Evolutionary conservation across 1,140 invertebrate species (phyloP), one percentile per base, ranked within the genome.

Genomic region (Cherax destructor): DNA sequence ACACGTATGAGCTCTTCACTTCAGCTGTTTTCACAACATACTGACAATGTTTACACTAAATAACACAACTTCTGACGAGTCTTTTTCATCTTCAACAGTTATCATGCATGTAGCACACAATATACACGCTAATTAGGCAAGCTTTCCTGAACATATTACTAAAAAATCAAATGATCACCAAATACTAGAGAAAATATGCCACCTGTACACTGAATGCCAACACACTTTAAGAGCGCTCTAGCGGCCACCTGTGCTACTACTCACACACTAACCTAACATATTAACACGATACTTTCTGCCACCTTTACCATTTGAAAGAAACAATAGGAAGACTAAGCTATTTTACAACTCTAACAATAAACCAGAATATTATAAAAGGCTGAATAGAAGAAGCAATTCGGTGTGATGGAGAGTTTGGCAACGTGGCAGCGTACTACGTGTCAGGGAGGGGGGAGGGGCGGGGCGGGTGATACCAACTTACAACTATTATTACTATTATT

Each of bases 171-270:
- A 72, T 4, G 69, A 13, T 24, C 1, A 52, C 21, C 74, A 86
- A 86, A 86, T 86, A 74, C 65, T 13, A 69, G 18, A 6, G 76
- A 72, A 72, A 86, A 72, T 86, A 86, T 86, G 83, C 83, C 65
- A 52, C 83, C 47, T 86, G 83, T 85, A 56, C 24, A 85, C 24
- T 72, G 21, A 74, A 74, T 30, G n/a, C n/a, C 69, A 9, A 24
- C 69, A 18, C 6, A 50, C 30, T 24, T 21, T 11, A 65, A 16
- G 52, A 49, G 83, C 83, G 41, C 65, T 52, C 83, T 86, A 86
- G 83, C 72, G 83, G 72, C 65, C 6, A 76, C 9, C 41, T 24
- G 21, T 49, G 9, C 16, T 52, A 86, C 83, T 52, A 86, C 16
- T 16, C 0, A 21, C 1, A 16, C 30, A 41, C 30, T 41, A 41